Conservation (phyloP, 2,797 vertebrate genomes). For the Lemur catta region DNA sequence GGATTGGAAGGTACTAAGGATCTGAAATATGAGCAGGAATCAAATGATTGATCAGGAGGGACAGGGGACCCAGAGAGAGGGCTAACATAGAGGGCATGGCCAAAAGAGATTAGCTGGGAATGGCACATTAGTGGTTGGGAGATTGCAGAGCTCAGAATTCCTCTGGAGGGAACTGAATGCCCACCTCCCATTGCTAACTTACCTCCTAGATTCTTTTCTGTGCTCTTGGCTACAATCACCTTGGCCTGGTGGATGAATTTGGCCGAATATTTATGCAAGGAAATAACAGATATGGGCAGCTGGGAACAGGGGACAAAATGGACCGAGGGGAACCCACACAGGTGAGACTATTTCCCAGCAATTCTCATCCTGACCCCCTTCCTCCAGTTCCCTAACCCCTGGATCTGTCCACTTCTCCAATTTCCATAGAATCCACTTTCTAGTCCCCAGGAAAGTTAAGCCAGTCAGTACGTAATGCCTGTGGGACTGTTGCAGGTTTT, state of each 20-base stretch:
- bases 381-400: neutral
- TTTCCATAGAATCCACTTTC: neutral
- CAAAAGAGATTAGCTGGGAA: neutral
- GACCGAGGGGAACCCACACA: constrained; percentile 83
- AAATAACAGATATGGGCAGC: constrained; percentile 84
- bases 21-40: neutral
- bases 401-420: neutral
- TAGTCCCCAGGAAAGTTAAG: neutral
- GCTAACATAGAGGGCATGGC: neutral
- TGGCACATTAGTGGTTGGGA: neutral
- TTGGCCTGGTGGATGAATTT: constrained; percentile 83
- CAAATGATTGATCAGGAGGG: neutral
- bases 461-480: neutral
- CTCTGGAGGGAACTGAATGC: neutral
- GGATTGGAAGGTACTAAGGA: neutral
- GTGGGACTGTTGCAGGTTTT: neutral
- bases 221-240: constrained; percentile 82
- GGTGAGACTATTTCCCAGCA: constrained; percentile 61
- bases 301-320: constrained; percentile 86
- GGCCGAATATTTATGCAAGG: constrained; percentile 86
- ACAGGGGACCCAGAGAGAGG: neutral
- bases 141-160: neutral
- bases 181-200: neutral
- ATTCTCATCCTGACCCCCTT: neutral
- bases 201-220: constrained; percentile 79